These are phyloP conservation scores for Mylabris sibirica DNA, from an alignment of 2,888 invertebrate species.

Conservation along the genomic window DNA sequence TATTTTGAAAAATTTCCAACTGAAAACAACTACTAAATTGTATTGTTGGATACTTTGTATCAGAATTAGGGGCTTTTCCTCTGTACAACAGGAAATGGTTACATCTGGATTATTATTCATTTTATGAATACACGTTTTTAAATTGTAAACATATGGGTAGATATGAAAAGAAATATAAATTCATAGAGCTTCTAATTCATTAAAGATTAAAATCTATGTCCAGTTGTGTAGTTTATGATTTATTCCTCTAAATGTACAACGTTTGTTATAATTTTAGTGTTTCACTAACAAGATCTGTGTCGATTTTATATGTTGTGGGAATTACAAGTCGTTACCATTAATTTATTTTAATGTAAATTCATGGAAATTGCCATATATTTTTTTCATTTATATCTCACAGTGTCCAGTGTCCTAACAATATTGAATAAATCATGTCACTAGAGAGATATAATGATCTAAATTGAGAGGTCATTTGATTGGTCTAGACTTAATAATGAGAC, in stretches of 20 bases:
- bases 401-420: background rate
- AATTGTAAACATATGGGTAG: background rate
- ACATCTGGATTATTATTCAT: background rate
- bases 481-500: background rate
- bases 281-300: background rate
- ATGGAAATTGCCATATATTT: background rate
- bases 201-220: background rate
- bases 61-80: background rate
- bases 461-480: constrained; percentile 8
- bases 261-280: background rate
- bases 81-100: background rate
- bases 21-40: background rate
- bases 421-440: background rate
- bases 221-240: background rate
- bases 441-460: background rate
- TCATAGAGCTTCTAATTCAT: background rate
- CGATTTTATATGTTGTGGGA: background rate
- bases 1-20: no score
- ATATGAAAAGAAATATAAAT: background rate
- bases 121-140: background rate
- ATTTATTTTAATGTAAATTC: background rate
- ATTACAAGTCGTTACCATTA: background rate
- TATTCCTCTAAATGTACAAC: background rate
- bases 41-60: background rate
- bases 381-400: no score